Conservation (phyloP, 2,888 invertebrate species). For the Acrobasis consociella region DNA sequence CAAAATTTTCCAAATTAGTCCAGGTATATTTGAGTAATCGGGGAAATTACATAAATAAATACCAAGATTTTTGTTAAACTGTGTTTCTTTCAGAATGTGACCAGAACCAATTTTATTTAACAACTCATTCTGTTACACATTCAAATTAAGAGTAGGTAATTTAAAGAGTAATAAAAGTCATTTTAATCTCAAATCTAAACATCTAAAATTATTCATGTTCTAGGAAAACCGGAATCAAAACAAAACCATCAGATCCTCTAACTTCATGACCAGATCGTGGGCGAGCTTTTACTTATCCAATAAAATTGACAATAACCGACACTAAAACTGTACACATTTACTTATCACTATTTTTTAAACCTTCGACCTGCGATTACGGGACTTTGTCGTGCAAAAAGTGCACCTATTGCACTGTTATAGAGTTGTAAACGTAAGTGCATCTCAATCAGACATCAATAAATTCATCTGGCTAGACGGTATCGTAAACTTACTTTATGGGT, state of each 20-base stretch:
- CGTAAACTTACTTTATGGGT: slow-evolving; percentile 61
- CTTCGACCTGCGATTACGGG: slow-evolving; percentile 8
- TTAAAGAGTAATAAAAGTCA: too few species aligned
- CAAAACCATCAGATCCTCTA: too few species aligned
- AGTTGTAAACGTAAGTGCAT: slow-evolving; percentile 42
- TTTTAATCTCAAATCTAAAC: background rate
- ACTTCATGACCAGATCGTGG: too few species aligned
- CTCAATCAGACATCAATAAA: slow-evolving; percentile 42
- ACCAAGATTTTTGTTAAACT: too few species aligned
- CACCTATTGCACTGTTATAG: slow-evolving; percentile 31
- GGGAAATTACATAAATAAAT: too few species aligned
- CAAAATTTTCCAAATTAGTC: too few species aligned
- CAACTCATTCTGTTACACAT: background rate
- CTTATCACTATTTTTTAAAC: slow-evolving; percentile 24
- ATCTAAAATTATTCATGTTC: background rate
- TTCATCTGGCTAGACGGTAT: slow-evolving; percentile 61
- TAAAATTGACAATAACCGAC: slow-evolving; percentile 33
- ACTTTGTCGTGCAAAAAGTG: background rate
- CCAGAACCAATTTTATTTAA: too few species aligned
- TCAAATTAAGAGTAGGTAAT: too few species aligned
- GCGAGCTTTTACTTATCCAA: slow-evolving; percentile 25
- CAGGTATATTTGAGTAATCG: too few species aligned
- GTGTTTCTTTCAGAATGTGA: too few species aligned
- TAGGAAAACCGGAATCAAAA: background rate
- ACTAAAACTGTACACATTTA: slow-evolving; percentile 25